These are phyloP conservation scores for Drosophila rhopaloa DNA, from an alignment of 1,140 invertebrate species.

Conservation along the genomic window DNA sequence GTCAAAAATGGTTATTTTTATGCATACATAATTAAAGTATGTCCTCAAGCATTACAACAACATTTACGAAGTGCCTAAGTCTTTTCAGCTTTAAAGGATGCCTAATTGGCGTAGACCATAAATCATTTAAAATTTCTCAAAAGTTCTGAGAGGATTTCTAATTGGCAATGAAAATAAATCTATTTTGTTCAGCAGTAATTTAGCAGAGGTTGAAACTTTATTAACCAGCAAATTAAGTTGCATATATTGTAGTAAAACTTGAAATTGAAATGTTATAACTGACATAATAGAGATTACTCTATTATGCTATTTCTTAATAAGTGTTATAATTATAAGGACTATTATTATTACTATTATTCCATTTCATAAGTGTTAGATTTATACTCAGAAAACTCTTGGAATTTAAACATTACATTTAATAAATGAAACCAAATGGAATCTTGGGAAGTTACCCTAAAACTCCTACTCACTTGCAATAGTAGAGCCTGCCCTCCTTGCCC, in stretches of 20 bases:
- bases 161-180: conserved; percentile 37
- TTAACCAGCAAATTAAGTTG: neutral
- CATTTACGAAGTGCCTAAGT: neutral
- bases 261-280: no score
- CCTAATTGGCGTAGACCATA: conserved; percentile 3
- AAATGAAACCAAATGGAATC: neutral
- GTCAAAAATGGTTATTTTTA: neutral
- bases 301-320: no score
- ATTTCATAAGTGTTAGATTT: no score
- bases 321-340: no score
- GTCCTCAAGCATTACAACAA: neutral
- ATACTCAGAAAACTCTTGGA: no score
- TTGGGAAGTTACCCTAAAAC: no score
- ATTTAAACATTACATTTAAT: no score
- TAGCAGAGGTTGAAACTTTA: neutral
- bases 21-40: neutral
- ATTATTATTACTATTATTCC: no score
- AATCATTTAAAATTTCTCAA: conserved; percentile 16
- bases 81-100: no score
- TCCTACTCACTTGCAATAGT: conserved; percentile 91
- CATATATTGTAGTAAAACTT: neutral
- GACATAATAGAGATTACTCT: no score
- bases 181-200: neutral
- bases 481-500: conserved; percentile 90
- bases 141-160: conserved; percentile 11